Base-by-base conservation (phyloP, 2,888 invertebrate genomes). In the Scaptodrosophila latifasciaeformis region DNA sequence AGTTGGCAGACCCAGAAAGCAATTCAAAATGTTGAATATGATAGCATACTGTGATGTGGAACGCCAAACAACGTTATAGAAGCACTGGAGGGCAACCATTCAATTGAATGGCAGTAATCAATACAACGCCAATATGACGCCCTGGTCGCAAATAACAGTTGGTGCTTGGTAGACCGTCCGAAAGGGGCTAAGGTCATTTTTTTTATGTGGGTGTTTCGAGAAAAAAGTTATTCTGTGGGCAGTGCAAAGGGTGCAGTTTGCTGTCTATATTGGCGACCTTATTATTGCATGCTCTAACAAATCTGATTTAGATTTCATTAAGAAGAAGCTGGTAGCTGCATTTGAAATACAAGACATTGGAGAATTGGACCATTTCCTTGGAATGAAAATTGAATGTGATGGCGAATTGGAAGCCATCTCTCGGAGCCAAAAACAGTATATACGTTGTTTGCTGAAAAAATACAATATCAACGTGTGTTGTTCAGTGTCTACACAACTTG, bases 161-260 rank as follows among this genome's bases (percentile, higher is more conserved):
- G 59, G 59, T 37, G 48, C 2, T 43, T 62, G 24, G 54, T 44
- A 5, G 46, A 59, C 17, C 46, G 57, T 2, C 59, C 65, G 2
- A 2, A 17, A 3, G 45, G 52, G 2, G 24, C 51, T 24, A 54
- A 40, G 29, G 45, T 49, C 1, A 63, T 69, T 30, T 58, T 58
- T 1, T 62, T 39, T 12, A 64, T 61, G 24, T 70, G 65, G 65
- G 65, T 70, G 1, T 67, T 50, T 27, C 44, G 13, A 13, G 12
- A 53, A 3, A 67, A 65, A 19, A 30, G 31, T 1, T 44, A 57
- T 31, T 31, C 49, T 10, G 5, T 51, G 40, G 62, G 60, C 9
- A 42, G 13, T 1, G 43, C n/a, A 63, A 65, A 24, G 60, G 62
- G 1, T 67, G 65, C 21, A 37, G 54, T 10, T 54, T 18, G 45